phyloP scores from a whole-genome alignment of 1,140 invertebrate genomes.

The Drosophila ananassae region DNA sequence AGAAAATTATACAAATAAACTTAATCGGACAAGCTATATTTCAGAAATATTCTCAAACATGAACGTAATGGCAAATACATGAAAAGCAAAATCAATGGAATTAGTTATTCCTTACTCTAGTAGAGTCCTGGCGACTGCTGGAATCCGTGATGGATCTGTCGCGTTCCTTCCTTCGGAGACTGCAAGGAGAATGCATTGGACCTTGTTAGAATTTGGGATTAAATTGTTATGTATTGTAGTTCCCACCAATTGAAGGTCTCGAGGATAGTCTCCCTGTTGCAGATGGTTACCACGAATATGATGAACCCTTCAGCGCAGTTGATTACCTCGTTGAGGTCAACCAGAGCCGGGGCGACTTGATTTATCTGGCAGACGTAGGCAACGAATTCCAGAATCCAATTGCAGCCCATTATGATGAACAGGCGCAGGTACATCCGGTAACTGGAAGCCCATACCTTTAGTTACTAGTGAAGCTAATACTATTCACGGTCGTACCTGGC shows the following conservation, averaged over 20 bases:
- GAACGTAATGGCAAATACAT: constrained; percentile 26
- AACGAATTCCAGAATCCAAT: constrained; percentile 88
- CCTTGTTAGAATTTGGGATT: not conserved
- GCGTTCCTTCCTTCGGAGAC: not conserved
- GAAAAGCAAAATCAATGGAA: constrained; percentile 5
- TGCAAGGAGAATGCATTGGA: not conserved
- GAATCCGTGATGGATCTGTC: not conserved
- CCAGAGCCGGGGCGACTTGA: constrained; percentile 48
- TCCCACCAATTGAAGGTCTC: constrained; percentile 42
- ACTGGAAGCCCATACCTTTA: constrained; percentile 79
- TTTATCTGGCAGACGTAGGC: constrained; percentile 5
- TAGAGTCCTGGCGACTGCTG: not conserved
- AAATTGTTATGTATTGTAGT: no score
- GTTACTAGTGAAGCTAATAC: not conserved
- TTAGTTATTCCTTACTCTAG: not conserved
- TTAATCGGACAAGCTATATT: constrained; percentile 24
- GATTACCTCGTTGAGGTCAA: constrained; percentile 78
- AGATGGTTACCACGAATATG: constrained; percentile 86
- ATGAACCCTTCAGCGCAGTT: constrained; percentile 85
- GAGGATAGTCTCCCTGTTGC: constrained; percentile 37
- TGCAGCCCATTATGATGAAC: constrained; percentile 89
- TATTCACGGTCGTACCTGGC: constrained; percentile 16
- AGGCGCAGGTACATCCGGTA: constrained; percentile 88
- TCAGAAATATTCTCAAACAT: constrained; percentile 14
- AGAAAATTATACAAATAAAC: constrained; percentile 44